Conservation (phyloP, 2,797 vertebrate genomes). For the Etheostoma perlongum region DNA sequence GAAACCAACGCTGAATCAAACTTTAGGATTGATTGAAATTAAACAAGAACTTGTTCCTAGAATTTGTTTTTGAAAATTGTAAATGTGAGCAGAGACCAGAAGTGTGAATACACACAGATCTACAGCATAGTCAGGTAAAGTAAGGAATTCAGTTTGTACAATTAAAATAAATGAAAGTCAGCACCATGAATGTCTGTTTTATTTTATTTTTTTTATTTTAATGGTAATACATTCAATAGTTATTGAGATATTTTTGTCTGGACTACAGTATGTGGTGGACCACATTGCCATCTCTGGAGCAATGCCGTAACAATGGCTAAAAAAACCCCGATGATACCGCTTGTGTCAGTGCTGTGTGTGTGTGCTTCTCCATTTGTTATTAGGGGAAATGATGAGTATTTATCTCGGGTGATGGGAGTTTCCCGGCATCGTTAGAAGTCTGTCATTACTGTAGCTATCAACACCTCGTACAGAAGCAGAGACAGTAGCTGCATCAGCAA, state of each 20-base stretch:
- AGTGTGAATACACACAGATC: not conserved
- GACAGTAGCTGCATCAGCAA: slow-evolving; percentile 48
- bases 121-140: not conserved
- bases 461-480: slow-evolving; percentile 13
- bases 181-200: not conserved
- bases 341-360: not conserved
- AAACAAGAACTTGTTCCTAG: not conserved
- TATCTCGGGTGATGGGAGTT: slow-evolving; percentile 30
- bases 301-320: not conserved
- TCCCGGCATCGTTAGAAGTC: slow-evolving; percentile 29
- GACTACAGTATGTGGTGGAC: not conserved
- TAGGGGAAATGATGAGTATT: slow-evolving; percentile 26
- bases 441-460: slow-evolving; percentile 25
- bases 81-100: not conserved
- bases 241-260: not conserved
- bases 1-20: slow-evolving; percentile 17
- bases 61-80: not conserved
- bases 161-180: too few species aligned
- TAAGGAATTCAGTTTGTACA: not conserved
- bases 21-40: slow-evolving; percentile 2
- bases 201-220: not conserved
- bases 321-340: not conserved
- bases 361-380: slow-evolving; percentile 9
- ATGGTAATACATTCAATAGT: not conserved
- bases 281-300: not conserved